phyloP scores from a whole-genome alignment of 2,113 vertebrate species.

The Centrocercus urophasianus region DNA sequence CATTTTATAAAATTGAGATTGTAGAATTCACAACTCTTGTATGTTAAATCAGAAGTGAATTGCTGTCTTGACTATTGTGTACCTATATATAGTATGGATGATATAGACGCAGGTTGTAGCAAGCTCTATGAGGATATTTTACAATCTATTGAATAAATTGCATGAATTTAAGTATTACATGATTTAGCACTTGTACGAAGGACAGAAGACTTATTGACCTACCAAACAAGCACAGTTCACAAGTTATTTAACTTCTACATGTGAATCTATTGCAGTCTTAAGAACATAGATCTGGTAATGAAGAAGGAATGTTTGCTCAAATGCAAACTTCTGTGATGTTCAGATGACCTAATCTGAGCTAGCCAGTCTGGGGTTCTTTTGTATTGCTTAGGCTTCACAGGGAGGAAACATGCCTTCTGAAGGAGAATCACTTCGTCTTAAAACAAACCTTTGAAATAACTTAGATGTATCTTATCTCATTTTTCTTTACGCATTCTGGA shows the following conservation, averaged over 20 bases:
- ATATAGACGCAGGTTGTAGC: not conserved
- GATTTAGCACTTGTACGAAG: not conserved
- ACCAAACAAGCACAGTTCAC: not conserved
- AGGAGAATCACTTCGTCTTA: not conserved
- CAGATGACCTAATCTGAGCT: not conserved
- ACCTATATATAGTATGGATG: not conserved
- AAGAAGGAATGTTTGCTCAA: not conserved
- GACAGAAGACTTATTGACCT: constrained; percentile 3
- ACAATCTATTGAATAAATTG: not conserved
- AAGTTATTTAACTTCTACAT: not conserved
- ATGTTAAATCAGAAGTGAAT: not conserved
- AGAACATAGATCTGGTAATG: not conserved
- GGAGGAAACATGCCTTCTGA: not conserved
- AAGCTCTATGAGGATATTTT: not conserved
- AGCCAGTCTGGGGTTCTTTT: not conserved
- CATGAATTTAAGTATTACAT: not conserved
- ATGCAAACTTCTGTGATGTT: not conserved
- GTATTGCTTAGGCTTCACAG: not conserved
- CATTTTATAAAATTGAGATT: not conserved
- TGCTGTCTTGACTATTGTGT: not conserved
- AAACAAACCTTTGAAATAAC: not conserved
- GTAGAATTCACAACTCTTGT: rapidly evolving
- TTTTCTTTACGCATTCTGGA: not conserved
- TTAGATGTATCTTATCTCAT: not conserved
- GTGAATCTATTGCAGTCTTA: not conserved